A percentile compares a stretch with the other conserved stretches of the same genome.
phyloP scores from a whole-genome alignment of 2,113 vertebrate genomes.

The Aptenodytes patagonicus region DNA sequence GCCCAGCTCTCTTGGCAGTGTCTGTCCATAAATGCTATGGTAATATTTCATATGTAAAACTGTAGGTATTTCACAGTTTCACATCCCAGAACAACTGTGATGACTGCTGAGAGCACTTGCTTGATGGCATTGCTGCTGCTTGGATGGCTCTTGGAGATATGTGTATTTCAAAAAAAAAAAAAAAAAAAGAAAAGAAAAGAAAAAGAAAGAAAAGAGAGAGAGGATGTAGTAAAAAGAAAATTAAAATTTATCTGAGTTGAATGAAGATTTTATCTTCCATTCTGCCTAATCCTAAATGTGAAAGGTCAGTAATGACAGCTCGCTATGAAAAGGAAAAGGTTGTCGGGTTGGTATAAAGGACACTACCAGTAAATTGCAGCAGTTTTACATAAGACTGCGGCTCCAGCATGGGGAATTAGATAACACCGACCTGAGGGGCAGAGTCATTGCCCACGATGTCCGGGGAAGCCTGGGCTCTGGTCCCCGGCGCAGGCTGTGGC shows the following conservation, averaged over 20 bases:
- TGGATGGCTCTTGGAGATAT: neutral
- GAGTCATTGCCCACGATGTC: fast-evolving
- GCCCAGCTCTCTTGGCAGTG: neutral
- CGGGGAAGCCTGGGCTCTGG: neutral
- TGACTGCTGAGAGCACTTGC: neutral
- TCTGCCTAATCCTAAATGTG: neutral
- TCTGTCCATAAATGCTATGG: neutral
- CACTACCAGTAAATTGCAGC: neutral
- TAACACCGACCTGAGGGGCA: neutral
- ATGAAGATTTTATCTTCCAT: neutral
- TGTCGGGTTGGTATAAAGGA: neutral
- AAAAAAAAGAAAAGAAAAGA: no score
- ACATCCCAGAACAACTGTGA: neutral
- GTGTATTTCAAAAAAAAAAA: neutral
- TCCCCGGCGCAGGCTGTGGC: neutral
- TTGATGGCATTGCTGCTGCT: neutral
- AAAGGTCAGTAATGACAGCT: neutral
- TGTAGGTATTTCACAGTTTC: conserved; percentile 15
- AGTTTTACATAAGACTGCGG: neutral
- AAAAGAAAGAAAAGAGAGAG: neutral
- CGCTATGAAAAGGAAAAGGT: neutral
- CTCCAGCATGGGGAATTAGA: neutral
- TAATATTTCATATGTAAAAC: neutral
- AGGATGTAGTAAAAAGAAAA: neutral
- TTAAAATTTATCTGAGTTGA: neutral